Conservation (phyloP, 2,888 invertebrate species). For the Agapostemon virescens region DNA sequence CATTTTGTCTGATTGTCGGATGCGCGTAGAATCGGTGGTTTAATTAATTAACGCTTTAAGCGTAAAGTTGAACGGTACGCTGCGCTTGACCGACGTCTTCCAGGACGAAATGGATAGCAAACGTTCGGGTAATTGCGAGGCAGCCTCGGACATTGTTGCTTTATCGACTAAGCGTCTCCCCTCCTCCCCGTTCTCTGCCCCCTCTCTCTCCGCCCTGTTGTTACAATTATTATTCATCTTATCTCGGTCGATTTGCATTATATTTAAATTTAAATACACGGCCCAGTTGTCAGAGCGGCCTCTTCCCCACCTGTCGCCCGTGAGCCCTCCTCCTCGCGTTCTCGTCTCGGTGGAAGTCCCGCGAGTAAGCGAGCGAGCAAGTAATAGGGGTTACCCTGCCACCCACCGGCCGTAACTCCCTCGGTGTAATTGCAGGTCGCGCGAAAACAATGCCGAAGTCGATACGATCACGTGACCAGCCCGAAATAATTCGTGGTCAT, state of each 20-base stretch:
- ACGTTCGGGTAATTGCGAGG: slow-evolving; percentile 49
- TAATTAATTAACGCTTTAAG: neutral
- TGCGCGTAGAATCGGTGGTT: neutral
- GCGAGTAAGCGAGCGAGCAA: neutral
- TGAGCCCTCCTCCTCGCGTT: slow-evolving; percentile 50
- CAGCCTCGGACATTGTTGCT: slow-evolving; percentile 57
- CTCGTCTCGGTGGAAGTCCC: slow-evolving; percentile 30
- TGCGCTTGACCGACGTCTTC: neutral
- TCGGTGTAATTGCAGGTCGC: slow-evolving; percentile 66
- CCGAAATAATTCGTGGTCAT: slow-evolving; percentile 63
- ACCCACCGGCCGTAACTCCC: slow-evolving; percentile 61
- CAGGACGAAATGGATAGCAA: slow-evolving; percentile 6
- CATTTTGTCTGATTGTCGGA: neutral
- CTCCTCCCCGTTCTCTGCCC: neutral
- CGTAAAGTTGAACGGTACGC: neutral
- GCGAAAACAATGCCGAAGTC: slow-evolving; percentile 70
- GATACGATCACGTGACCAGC: slow-evolving; percentile 66
- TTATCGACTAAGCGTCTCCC: slow-evolving; percentile 68
- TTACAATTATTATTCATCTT: slow-evolving; percentile 78
- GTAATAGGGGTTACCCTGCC: slow-evolving; percentile 26
- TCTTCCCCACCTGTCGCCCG: slow-evolving; percentile 41
- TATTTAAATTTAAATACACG: slow-evolving; percentile 76
- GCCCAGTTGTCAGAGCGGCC: slow-evolving; percentile 51
- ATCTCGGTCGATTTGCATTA: slow-evolving; percentile 77
- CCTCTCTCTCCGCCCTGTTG: slow-evolving; percentile 55